Conservation (phyloP, 2,888 invertebrate species). For the Stenichneumon culpator region DNA sequence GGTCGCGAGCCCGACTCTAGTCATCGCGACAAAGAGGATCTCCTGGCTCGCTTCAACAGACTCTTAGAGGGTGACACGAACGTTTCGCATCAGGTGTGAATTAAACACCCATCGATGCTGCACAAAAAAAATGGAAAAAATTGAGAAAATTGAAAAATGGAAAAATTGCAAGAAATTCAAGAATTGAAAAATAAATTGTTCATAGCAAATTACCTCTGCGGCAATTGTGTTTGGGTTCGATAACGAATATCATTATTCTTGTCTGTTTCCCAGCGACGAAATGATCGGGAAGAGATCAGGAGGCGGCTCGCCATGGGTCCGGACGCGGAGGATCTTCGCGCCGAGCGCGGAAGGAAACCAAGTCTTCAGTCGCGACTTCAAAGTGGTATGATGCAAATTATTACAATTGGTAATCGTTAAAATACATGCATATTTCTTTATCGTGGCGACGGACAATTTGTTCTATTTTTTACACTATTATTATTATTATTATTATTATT, state of each 20-base stretch:
- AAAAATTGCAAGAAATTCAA: background rate
- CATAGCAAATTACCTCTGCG: no score
- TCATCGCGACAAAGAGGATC: constrained; percentile 80
- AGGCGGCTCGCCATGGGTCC: constrained; percentile 94
- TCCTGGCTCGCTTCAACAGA: constrained; percentile 80
- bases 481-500: constrained; percentile 4
- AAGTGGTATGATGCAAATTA: constrained; percentile 90
- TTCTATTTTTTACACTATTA: no score
- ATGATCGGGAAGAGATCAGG: constrained; percentile 97
- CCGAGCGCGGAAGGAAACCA: constrained; percentile 93
- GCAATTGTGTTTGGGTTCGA: background rate
- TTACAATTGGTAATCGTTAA: background rate
- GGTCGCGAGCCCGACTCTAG: constrained; percentile 75
- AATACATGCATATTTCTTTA: background rate
- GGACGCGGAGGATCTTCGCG: constrained; percentile 91
- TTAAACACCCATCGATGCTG: background rate
- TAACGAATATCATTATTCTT: constrained; percentile 14
- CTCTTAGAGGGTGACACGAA: constrained; percentile 75
- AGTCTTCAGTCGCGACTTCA: constrained; percentile 95
- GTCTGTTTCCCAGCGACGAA: constrained; percentile 89
- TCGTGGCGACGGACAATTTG: no score
- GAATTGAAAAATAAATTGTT: background rate
- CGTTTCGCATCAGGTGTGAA: constrained; percentile 61
- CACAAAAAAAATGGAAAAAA: background rate
- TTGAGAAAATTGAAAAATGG: background rate